These are phyloP conservation scores for Alcis repandata DNA, from an alignment of 2,888 invertebrate species.

Conservation along the genomic window DNA sequence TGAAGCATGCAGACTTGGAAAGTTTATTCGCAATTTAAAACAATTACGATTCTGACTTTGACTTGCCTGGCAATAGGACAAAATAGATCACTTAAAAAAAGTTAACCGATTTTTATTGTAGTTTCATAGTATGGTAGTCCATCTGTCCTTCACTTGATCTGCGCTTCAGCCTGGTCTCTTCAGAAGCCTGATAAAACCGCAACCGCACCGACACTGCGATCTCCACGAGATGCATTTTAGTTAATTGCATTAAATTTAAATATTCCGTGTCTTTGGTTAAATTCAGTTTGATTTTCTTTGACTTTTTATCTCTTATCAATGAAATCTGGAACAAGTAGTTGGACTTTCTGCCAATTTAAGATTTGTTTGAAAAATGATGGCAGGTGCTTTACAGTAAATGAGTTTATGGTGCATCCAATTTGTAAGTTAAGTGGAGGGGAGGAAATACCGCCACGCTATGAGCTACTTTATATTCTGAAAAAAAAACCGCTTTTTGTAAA, in stretches of 20 bases:
- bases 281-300: slow-evolving; percentile 5
- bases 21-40: too few species aligned
- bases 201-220: slow-evolving; percentile 18
- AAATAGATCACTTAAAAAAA: too few species aligned
- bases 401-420: too few species aligned
- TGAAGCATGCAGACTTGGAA: too few species aligned
- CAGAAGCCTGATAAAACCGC: slow-evolving; percentile 3
- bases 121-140: too few species aligned
- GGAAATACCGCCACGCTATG: too few species aligned
- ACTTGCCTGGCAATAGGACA: too few species aligned
- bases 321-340: background rate
- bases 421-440: too few species aligned
- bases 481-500: too few species aligned
- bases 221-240: slow-evolving; percentile 16
- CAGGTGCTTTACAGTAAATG: background rate
- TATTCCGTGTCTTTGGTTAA: slow-evolving; percentile 36
- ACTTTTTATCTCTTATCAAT: background rate
- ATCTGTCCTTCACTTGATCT: slow-evolving; percentile 3
- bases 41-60: too few species aligned
- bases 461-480: too few species aligned
- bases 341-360: background rate
- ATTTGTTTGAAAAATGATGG: background rate
- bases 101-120: too few species aligned
- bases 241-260: slow-evolving; percentile 31
- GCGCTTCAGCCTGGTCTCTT: background rate